phyloP scores from a whole-genome alignment of 2,888 invertebrate species.

The Masnerella sp. region DNA sequence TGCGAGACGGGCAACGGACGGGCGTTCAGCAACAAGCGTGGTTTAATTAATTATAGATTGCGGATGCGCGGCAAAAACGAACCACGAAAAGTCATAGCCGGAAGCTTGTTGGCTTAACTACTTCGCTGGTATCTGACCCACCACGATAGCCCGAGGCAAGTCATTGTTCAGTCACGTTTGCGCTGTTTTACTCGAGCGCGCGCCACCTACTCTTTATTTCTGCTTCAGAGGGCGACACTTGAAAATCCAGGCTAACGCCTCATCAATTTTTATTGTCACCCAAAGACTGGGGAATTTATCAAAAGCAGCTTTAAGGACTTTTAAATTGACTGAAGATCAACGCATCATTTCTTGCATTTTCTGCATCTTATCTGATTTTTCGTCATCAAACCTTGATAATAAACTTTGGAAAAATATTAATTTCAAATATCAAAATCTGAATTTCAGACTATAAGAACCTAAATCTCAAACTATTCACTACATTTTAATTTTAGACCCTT shows the following conservation, averaged over 20 bases:
- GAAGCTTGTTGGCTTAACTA: constrained; percentile 46
- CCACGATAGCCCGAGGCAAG: constrained; percentile 58
- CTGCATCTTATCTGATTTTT: constrained; percentile 9
- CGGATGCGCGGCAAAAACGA: constrained; percentile 27
- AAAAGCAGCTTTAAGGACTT: constrained; percentile 26
- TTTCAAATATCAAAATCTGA: too few relatives aligned
- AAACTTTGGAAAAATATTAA: too few relatives aligned
- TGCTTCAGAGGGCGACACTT: constrained; percentile 39
- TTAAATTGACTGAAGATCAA: constrained; percentile 27
- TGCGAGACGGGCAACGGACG: too few relatives aligned
- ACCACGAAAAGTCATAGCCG: constrained; percentile 24
- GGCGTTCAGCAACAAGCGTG: too few relatives aligned
- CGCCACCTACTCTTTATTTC: constrained; percentile 52
- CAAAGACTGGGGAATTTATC: constrained; percentile 17
- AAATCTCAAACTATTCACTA: too few relatives aligned
- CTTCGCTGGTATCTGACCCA: constrained; percentile 49
- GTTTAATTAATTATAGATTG: constrained; percentile 48
- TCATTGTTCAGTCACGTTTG: constrained; percentile 73
- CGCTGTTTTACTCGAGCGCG: constrained; percentile 41
- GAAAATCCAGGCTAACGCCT: constrained; percentile 64
- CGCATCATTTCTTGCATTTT: constrained; percentile 19
- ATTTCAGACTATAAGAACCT: too few relatives aligned
- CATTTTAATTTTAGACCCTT: too few relatives aligned
- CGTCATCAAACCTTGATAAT: too few relatives aligned
- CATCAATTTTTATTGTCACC: constrained; percentile 34